Evolutionary conservation across 2,888 invertebrate genomes (phyloP).

Genomic region (Rhagonycha fulva): DNA sequence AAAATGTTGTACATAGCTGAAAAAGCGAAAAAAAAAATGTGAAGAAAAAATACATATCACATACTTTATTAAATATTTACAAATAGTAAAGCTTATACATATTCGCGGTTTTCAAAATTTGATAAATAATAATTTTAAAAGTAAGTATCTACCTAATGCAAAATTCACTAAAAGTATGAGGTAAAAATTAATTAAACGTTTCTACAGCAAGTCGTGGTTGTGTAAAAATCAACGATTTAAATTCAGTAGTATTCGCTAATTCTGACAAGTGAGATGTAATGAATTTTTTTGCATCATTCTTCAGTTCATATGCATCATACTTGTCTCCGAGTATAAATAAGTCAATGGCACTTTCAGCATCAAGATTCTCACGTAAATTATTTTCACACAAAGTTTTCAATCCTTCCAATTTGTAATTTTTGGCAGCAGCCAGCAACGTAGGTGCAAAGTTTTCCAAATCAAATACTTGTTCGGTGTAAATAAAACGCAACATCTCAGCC

Average conservation of each 20-base stretch:
- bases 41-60: too few relatives aligned
- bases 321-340: slow-evolving; percentile 96
- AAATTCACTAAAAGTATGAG: too few relatives aligned
- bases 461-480: slow-evolving; percentile 95
- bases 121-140: too few relatives aligned
- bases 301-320: slow-evolving; percentile 97
- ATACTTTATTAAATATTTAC: too few relatives aligned
- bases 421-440: slow-evolving; percentile 95
- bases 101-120: too few relatives aligned
- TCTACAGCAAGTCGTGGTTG: neutral
- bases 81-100: too few relatives aligned
- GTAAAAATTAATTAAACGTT: neutral
- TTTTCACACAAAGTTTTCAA: slow-evolving; percentile 99
- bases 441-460: slow-evolving; percentile 99
- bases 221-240: neutral
- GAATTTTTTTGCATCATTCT: slow-evolving; percentile 98
- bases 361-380: slow-evolving; percentile 90
- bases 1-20: too few relatives aligned
- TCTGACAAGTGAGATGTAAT: slow-evolving; percentile 93
- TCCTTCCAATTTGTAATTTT: slow-evolving; percentile 98
- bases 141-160: too few relatives aligned
- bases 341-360: slow-evolving; percentile 96
- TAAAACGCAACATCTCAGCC: slow-evolving; percentile 96
- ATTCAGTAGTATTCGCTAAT: neutral
- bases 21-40: too few relatives aligned